Evolutionary conservation across 2,113 vertebrate genomes (phyloP), one percentile per base, ranked within the genome.

Genomic region (Colistium nudipinnis): DNA sequence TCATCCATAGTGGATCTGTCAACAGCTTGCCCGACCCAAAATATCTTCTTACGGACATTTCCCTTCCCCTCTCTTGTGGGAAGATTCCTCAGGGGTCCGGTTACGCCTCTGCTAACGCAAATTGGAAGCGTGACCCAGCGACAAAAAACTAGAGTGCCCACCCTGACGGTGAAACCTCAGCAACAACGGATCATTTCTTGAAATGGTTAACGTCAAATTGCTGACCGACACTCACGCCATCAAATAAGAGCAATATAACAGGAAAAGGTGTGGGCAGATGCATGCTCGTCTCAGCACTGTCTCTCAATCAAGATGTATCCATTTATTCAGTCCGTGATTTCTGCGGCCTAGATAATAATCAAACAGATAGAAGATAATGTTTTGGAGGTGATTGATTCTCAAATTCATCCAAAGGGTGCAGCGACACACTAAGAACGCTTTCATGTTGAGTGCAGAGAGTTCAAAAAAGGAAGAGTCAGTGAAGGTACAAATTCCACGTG

Each of bases 91-190:
- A 8, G 51, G 80, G 76, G 54, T 88, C 86, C 14, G 19, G 76
- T 89, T 91, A 83, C 87, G 82, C 71, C 69, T 71, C 66, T 16
- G 35, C 73, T 65, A 62, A 81, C 80, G 70, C 67, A 80, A 89
- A 87, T 63, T 70, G 65, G 90, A 82, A 91, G 91, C 17, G 36
- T 80, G 84, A 92, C 62, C 85, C 70, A 70, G 52, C 64, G 53
- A 41, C 65, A 52, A 77, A 82, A 44, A 86, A 79, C 72, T 47
- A 22, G 61, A 83, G 76, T 45, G 1, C 30, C 47, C 9, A 30
- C 43, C 4, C 68, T 36, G 55, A 71, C 39, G 47, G 65, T 24
- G 59, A 80, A 76, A 77, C 49, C 44, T 55, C 61, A 6, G 33
- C 30, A 38, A 76, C 62, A 82, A 30, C 5, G 3, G 76, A 78